These are phyloP conservation scores for Hesperia comma DNA, from an alignment of 2,888 invertebrate genomes.

Conservation along the genomic window DNA sequence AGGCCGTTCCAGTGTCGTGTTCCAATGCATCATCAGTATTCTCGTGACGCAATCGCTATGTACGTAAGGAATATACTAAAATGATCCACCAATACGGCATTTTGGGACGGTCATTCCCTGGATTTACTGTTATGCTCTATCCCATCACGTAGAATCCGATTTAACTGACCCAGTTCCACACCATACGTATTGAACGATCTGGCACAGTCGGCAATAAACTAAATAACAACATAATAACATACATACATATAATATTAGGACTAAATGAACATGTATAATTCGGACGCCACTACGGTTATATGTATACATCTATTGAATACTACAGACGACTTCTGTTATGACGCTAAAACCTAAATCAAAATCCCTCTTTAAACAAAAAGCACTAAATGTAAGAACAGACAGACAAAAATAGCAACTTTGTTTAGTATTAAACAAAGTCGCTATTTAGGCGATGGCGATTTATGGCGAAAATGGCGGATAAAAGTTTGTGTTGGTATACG, in stretches of 20 bases:
- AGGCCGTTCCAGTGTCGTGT: slow-evolving; percentile 53
- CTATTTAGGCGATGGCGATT: too few relatives aligned
- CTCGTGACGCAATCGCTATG: slow-evolving; percentile 58
- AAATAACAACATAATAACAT: neutral
- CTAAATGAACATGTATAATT: neutral
- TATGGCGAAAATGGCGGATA: too few relatives aligned
- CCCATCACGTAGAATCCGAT: slow-evolving; percentile 31
- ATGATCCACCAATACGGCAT: slow-evolving; percentile 28
- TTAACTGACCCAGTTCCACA: slow-evolving; percentile 29
- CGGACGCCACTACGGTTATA: neutral
- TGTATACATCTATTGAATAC: too few relatives aligned
- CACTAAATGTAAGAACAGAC: too few relatives aligned
- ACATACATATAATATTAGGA: neutral
- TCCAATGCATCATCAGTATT: slow-evolving; percentile 61
- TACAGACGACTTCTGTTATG: too few relatives aligned
- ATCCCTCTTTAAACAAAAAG: too few relatives aligned
- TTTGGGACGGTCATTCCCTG: slow-evolving; percentile 11
- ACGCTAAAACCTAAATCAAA: too few relatives aligned
- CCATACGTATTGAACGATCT: slow-evolving; percentile 9
- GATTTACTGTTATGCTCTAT: slow-evolving; percentile 35
- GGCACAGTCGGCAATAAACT: neutral
- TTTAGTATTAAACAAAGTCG: too few relatives aligned
- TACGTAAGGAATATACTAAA: slow-evolving; percentile 42
- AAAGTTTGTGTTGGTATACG: too few relatives aligned
- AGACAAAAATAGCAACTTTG: too few relatives aligned